Conservation (phyloP, 2,797 vertebrate genomes). For the Avahi laniger region DNA sequence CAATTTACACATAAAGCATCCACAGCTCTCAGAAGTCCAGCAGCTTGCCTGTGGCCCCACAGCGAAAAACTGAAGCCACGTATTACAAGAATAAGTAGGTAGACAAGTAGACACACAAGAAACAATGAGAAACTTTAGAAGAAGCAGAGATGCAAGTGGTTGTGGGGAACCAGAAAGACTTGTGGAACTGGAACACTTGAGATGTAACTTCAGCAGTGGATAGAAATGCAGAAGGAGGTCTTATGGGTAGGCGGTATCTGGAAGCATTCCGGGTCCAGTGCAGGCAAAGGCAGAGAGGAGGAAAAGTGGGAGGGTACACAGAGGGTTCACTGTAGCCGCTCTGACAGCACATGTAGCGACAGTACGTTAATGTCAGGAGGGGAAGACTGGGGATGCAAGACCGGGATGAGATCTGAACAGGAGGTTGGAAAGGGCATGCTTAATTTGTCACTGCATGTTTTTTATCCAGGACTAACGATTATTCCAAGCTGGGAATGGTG, state of each 20-base stretch:
- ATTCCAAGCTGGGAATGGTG: not conserved
- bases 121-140: not conserved
- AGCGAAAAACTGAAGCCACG: not conserved
- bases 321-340: not conserved
- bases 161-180: not conserved
- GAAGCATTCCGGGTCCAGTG: not conserved
- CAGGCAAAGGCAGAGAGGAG: not conserved
- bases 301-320: not conserved
- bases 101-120: not conserved
- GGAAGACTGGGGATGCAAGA: not conserved
- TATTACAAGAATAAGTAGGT: not conserved
- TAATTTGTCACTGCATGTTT: not conserved
- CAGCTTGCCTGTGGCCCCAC: not conserved
- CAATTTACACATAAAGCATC: not conserved
- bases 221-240: not conserved
- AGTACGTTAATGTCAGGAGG: fast-evolving
- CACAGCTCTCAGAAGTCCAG: not conserved
- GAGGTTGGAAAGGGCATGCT: not conserved
- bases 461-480: not conserved
- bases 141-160: not conserved
- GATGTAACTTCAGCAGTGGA: not conserved
- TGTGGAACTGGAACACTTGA: not conserved
- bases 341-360: fast-evolving
- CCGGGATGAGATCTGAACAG: not conserved
- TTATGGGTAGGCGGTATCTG: not conserved